Conservation (phyloP, 2,888 invertebrate species). For the Drosophila anomalata region DNA sequence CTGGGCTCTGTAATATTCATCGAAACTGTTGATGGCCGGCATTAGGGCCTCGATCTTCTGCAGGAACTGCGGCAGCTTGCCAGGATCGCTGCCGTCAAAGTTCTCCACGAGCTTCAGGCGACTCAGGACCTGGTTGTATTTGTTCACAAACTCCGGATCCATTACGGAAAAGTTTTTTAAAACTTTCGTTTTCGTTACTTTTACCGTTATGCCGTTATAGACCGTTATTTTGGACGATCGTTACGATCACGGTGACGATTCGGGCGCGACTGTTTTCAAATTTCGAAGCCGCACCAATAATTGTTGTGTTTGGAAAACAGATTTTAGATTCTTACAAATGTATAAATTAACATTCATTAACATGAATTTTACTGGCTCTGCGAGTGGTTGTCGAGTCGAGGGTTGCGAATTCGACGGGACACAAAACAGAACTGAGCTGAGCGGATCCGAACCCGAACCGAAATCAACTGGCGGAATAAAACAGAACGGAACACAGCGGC, state of each 20-base stretch:
- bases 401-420: conserved; percentile 43
- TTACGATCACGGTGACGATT: conserved; percentile 24
- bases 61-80: conserved; percentile 63
- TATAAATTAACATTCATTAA: conserved; percentile 79
- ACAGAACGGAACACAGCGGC: conserved; percentile 44
- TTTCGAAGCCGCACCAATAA: conserved; percentile 48
- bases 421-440: conserved; percentile 17
- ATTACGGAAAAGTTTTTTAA: conserved; percentile 18
- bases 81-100: conserved; percentile 68
- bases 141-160: conserved; percentile 73
- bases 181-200: neutral
- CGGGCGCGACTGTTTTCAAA: conserved; percentile 47
- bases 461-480: conserved; percentile 38
- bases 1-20: conserved; percentile 67
- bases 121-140: conserved; percentile 67
- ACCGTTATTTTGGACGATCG: conserved; percentile 12
- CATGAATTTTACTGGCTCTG: conserved; percentile 60
- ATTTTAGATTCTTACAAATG: conserved; percentile 72
- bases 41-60: conserved; percentile 64
- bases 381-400: neutral
- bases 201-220: conserved; percentile 1
- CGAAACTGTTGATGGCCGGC: conserved; percentile 64
- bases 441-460: conserved; percentile 34
- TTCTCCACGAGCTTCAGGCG: conserved; percentile 68
- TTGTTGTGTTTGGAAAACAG: conserved; percentile 52